Base-by-base conservation (phyloP, 2,113 vertebrate genomes). In the Labrus mixtus region DNA sequence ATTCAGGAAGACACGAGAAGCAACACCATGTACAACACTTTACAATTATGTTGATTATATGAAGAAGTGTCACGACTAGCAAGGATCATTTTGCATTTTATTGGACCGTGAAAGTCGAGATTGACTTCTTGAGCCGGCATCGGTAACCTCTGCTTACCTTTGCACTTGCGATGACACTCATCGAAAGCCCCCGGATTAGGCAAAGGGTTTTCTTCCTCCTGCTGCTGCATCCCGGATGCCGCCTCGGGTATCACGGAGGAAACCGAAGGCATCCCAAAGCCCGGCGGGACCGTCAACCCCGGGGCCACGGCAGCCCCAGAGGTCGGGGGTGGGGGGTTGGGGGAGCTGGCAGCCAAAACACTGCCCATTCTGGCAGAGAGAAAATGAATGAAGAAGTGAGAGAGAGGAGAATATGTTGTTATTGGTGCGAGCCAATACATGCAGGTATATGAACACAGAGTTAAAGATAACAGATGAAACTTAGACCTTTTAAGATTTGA, bases 151-250 rank as follows among this genome's bases (percentile, higher is more conserved):
- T 17, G 3, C 81, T 92, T 81, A 97, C 96, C 96, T 95, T 97
- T 97, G 74, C 95, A 96, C 76, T 96, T 97, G 57, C 95, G 95
- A 75, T 97, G 96, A 71, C 95, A 96, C 82, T 97, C 95, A n/a
- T 97, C 95, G 60, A 96, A 97, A 1, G 95, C 93, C 4, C 96
- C 96, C 0, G 96, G 96, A 82, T 97, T 97, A 68, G 96, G 87
- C 60, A 93, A 46, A 50, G 88, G 3, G 63, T 68, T 71, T 77
- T 94, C 90, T n/a, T 83, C n/a, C 82, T 94, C 23, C 79, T 60
- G 53, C 72, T 90, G 65, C 57, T 86, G 81, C 85, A 73, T 0
- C 82, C 19, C n/a, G n/a, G n/a, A n/a, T 7, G 58, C 39, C 2
- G 69, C 50, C 46, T 76, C 78, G 17, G 92, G 72, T 0, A 90